Evolutionary conservation across 2,797 vertebrate species (phyloP).

Genomic region (Hybognathus amarus): DNA sequence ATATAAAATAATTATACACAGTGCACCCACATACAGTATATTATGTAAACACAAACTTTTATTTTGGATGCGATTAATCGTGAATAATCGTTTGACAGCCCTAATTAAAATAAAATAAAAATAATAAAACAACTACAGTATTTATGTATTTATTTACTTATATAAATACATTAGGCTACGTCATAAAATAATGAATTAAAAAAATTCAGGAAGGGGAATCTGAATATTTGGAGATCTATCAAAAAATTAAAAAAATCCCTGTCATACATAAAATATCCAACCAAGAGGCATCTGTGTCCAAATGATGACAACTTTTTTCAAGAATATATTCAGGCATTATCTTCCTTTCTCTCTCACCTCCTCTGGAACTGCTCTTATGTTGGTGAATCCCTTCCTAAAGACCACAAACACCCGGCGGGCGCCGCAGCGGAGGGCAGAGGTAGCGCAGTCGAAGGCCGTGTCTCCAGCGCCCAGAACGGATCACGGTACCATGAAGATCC

Average conservation of each 20-base stretch:
- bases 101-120: neutral
- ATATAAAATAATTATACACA: too few species aligned
- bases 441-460: slow-evolving; percentile 96
- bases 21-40: too few species aligned
- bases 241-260: neutral
- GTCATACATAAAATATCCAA: too few species aligned
- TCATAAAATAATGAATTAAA: neutral
- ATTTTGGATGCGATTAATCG: too few species aligned
- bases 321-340: neutral
- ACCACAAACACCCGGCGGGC: slow-evolving; percentile 87
- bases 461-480: slow-evolving; percentile 93
- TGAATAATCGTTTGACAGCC: too few species aligned
- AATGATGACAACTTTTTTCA: neutral
- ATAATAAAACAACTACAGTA: neutral
- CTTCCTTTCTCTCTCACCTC: slow-evolving; percentile 80
- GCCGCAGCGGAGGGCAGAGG: slow-evolving; percentile 92
- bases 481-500: slow-evolving; percentile 82
- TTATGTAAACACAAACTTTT: too few species aligned
- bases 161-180: neutral
- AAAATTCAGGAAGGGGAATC: neutral
- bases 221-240: neutral
- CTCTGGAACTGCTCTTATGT: slow-evolving; percentile 93
- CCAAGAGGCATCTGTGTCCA: neutral
- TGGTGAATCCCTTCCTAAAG: slow-evolving; percentile 94
- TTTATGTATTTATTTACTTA: neutral